Conservation (phyloP, 2,797 vertebrate genomes). For the Myripristis murdjan region DNA sequence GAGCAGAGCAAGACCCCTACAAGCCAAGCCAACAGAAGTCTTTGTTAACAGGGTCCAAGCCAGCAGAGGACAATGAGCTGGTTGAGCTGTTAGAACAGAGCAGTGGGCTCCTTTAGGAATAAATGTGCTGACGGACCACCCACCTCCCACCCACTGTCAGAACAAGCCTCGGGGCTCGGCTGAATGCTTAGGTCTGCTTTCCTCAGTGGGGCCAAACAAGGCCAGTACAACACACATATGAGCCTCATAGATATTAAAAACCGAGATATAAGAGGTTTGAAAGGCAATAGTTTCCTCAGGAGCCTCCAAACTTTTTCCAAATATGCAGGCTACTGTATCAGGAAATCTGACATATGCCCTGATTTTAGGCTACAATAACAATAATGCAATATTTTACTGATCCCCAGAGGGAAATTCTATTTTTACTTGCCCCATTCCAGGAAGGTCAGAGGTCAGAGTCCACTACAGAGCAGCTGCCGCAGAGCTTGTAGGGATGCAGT, state of each 20-base stretch:
- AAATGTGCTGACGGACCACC: slow-evolving; percentile 78
- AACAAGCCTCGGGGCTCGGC: slow-evolving; percentile 67
- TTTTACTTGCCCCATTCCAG: not conserved
- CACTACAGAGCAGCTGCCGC: not conserved
- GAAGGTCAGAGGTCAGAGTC: slow-evolving; percentile 32
- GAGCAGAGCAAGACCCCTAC: slow-evolving; percentile 26
- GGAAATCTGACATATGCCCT: not conserved
- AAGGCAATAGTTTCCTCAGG: slow-evolving; percentile 30
- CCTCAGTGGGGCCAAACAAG: slow-evolving; percentile 61
- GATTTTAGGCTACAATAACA: not conserved
- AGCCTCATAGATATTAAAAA: slow-evolving; percentile 57
- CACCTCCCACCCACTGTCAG: slow-evolving; percentile 74
- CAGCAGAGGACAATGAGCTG: slow-evolving; percentile 71
- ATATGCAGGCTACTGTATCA: slow-evolving; percentile 2
- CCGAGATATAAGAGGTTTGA: slow-evolving; percentile 34
- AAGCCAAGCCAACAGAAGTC: slow-evolving; percentile 52
- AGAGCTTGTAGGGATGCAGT: not conserved
- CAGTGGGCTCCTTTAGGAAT: slow-evolving; percentile 66
- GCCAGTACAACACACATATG: slow-evolving; percentile 61
- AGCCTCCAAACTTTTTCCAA: not conserved
- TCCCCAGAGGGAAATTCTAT: slow-evolving; percentile 3
- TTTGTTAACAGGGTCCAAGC: slow-evolving; percentile 64
- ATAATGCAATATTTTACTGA: slow-evolving; percentile 20
- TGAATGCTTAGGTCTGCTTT: slow-evolving; percentile 60
- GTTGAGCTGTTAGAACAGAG: slow-evolving; percentile 64